Base-by-base conservation (phyloP, 1,140 invertebrate genomes). In the Leucophenga varia region DNA sequence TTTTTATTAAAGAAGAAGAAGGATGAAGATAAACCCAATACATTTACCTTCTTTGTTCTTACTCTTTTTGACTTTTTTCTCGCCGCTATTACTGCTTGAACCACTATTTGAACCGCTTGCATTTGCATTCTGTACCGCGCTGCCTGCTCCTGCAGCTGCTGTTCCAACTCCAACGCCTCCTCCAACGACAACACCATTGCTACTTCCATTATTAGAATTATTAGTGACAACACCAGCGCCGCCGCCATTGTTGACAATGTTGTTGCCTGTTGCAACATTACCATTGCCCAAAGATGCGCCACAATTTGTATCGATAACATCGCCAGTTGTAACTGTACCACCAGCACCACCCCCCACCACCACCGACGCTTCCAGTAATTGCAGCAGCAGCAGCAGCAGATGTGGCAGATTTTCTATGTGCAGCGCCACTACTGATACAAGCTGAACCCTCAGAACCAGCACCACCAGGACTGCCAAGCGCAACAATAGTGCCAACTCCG, bases 61-160 rank as follows among this genome's bases (percentile, higher is more conserved):
- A 67, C 68, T 75, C 68, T 69, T 67, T 64, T 72, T 72, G 54
- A 60, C 68, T 72, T 75, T 72, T 56, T 73, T 74, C 59, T 74
- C 71, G 64, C 71, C 69, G 32, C 61, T 72, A 37, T 61, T 61
- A 47, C 57, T 68, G 43, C 54, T 63, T 39, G 64, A 65, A 50
- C 64, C 56, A 12, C 22, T 25, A 25, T 25, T 25, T 10, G 22
- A 25, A 25, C 22, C 22, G 22, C 22, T 25, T 25, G 22, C 22
- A 10, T 25, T 25, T n/a, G n/a, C n/a, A 25, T 25, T 25, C 22
- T 5, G 22, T n/a, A n/a, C n/a, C n/a, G n/a, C n/a, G n/a, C n/a
- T n/a, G n/a, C n/a, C n/a, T n/a, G n/a, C n/a, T n/a, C n/a, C n/a
- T n/a, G n/a, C n/a, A n/a, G n/a, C n/a, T n/a, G n/a, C n/a, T n/a